Evolutionary conservation across 92 coral and sea anemone species (phyloP), one percentile per base, ranked within the genome.

Genomic region (Epizoanthus fatuus): DNA sequence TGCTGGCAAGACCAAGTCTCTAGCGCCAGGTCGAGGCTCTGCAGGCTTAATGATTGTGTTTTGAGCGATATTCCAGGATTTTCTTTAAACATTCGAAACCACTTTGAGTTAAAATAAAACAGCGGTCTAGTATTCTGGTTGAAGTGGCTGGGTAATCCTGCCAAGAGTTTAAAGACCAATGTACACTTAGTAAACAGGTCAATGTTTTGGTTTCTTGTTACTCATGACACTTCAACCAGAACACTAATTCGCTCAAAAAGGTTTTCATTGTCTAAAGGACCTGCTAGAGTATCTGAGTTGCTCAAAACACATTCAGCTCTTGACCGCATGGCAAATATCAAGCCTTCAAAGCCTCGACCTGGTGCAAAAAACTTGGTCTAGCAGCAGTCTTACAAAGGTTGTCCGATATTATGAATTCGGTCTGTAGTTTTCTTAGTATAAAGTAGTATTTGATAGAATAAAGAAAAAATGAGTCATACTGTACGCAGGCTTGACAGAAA

Each of bases 181-280:
- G 64, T 12, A 58, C 64, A 58, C 64, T 5, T 58, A 53, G 7
- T 58, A 58, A 58, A 11, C 64, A 58, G 64, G 64, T 58, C 14
- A 58, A 58, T 58, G 64, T 58, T 58, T 58, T 58, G 64, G 64
- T 58, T 58, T 58, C 64, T 58, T 58, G 64, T 58, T 58, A n/a
- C 14, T 58, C 64, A n/a, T 25, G 64, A 58, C 64, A 58, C 64
- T 58, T 58, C 64, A 58, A 58, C 64, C 64, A 58, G 64, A 58
- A 12, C 64, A 58, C 64, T 58, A 58, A 58, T 58, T 58, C 14
- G 64, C 64, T 58, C 64, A 58, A 58, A 58, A 58, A 58, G 64
- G 64, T 58, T 58, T 58, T 58, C 17, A 11, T 58, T 58, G 64
- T 58, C 64, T 58, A 58, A 58, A 58, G 64, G 64, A 58, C 17